A percentile compares a stretch with the other conserved stretches of the same genome.
These are phyloP conservation scores for Trachythela sp. DNA, from an alignment of 64 coral and sea anemone genomes.

Conservation along the genomic window DNA sequence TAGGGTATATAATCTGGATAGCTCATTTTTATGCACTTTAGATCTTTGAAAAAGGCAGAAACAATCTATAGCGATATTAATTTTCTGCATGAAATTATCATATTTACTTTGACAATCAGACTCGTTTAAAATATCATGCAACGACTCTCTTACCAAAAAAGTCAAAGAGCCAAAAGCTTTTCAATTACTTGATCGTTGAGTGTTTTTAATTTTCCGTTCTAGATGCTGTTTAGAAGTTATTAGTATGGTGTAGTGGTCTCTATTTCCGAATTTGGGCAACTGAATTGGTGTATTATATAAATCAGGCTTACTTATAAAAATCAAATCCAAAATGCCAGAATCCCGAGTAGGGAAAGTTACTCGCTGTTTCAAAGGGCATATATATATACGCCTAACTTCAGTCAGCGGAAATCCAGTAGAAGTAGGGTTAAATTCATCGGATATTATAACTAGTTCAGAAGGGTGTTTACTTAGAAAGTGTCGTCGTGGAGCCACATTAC, in stretches of 20 bases:
- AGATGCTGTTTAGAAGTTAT: too few species aligned
- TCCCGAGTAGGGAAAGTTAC: slow-evolving; percentile 27
- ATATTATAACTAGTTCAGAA: not conserved
- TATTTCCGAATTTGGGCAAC: too few species aligned
- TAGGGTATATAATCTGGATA: too few species aligned
- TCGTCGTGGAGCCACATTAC: not conserved
- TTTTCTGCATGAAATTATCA: slow-evolving; percentile 37
- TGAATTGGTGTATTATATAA: not conserved
- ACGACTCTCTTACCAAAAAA: slow-evolving; percentile 46
- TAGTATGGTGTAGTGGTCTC: too few species aligned
- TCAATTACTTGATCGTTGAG: slow-evolving; percentile 28
- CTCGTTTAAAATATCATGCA: slow-evolving; percentile 36
- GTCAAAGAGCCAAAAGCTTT: slow-evolving; percentile 54
- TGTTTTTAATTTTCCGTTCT: too few species aligned
- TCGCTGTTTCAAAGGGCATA: slow-evolving; percentile 28
- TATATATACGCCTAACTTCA: slow-evolving; percentile 3
- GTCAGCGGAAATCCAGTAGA: slow-evolving; percentile 27
- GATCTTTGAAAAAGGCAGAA: slow-evolving; percentile 55
- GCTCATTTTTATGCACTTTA: slow-evolving; percentile 41
- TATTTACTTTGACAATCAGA: slow-evolving; percentile 32
- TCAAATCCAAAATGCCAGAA: slow-evolving; percentile 37
- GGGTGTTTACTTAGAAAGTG: not conserved
- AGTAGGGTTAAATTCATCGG: slow-evolving; percentile 42
- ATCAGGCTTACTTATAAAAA: slow-evolving; percentile 27
- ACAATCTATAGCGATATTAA: slow-evolving; percentile 39